Conservation (phyloP, 2,797 vertebrate genomes). For the Platalea minor region DNA sequence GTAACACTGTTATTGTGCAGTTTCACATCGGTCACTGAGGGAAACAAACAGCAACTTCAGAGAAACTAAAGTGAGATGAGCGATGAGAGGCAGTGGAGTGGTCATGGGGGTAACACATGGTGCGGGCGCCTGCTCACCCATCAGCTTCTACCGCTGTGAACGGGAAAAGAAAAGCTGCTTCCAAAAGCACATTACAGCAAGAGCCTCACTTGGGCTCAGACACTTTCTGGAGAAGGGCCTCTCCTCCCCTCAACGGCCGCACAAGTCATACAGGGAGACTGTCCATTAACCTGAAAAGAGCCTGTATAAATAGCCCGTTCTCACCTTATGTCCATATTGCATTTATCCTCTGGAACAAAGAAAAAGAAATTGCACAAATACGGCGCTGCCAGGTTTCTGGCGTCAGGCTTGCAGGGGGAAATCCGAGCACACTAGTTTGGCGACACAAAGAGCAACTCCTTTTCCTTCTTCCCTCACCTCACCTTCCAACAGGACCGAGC, state of each 20-base stretch:
- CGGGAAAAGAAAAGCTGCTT: background rate
- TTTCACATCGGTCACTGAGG: background rate
- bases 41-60: background rate
- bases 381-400: rapidly evolving
- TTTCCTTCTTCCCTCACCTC: background rate
- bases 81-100: background rate
- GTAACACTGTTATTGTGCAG: rapidly evolving
- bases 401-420: background rate
- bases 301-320: rapidly evolving
- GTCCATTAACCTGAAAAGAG: background rate
- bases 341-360: background rate
- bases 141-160: background rate
- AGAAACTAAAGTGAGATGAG: background rate
- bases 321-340: rapidly evolving
- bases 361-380: background rate
- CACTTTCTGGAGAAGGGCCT: background rate
- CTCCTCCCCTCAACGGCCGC: background rate
- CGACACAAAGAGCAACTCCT: background rate
- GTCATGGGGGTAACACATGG: rapidly evolving
- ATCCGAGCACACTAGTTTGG: rapidly evolving
- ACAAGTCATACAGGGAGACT: background rate
- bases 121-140: background rate
- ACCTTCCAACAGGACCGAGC: background rate
- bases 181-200: background rate
- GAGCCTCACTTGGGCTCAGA: rapidly evolving